Evolutionary conservation across 2,113 vertebrate genomes (phyloP).

Genomic region (Dasypus novemcinctus): DNA sequence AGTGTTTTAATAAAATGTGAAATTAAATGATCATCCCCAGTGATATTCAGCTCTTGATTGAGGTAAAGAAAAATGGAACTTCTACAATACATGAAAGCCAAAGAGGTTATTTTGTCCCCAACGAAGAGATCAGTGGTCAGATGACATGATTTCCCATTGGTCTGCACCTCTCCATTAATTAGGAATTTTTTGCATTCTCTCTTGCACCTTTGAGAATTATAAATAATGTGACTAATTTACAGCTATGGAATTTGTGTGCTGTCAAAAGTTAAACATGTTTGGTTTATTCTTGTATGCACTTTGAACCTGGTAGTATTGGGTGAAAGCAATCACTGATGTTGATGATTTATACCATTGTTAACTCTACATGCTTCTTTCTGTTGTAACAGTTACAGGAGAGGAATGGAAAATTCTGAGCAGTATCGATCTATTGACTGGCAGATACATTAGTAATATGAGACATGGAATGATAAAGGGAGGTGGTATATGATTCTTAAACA

Average conservation of each 20-base stretch:
- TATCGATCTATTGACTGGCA: background rate
- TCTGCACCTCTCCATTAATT: constrained; percentile 71
- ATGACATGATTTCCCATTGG: constrained; percentile 66
- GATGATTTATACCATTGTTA: background rate
- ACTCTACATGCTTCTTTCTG: background rate
- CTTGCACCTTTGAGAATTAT: constrained; percentile 63
- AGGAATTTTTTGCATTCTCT: constrained; percentile 70
- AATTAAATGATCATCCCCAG: constrained; percentile 82
- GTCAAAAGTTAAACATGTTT: constrained; percentile 47
- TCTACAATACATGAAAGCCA: constrained; percentile 56
- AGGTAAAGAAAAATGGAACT: constrained; percentile 69
- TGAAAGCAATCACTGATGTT: background rate
- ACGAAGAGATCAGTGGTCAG: constrained; percentile 71
- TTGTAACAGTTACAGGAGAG: background rate
- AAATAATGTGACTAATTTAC: constrained; percentile 61
- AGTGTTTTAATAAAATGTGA: constrained; percentile 83
- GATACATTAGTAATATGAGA: background rate
- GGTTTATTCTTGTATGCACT: background rate
- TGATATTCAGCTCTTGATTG: constrained; percentile 76
- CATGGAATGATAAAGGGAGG: background rate
- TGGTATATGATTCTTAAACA: background rate
- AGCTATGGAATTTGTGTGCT: constrained; percentile 34
- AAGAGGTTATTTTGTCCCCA: constrained; percentile 31
- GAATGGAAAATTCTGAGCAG: background rate
- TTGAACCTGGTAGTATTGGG: background rate